phyloP scores from a whole-genome alignment of 2,797 vertebrate species.

The Alosa sapidissima region DNA sequence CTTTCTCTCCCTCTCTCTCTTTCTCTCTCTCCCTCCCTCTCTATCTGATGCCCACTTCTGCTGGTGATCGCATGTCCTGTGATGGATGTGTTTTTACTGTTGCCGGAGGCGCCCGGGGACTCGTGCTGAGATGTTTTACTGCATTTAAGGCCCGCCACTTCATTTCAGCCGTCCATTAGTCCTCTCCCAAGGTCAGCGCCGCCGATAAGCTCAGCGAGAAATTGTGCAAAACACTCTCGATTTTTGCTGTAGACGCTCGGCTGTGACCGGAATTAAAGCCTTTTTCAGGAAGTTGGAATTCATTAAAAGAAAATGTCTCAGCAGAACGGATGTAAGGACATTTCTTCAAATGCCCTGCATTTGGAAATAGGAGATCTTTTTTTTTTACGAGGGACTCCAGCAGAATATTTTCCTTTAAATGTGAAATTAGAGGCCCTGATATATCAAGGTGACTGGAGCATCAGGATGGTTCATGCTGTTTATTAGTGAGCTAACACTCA shows the following conservation, averaged over 20 bases:
- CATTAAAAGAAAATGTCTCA: not conserved
- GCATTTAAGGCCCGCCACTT: not conserved
- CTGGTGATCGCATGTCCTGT: slow-evolving; percentile 2
- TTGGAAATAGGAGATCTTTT: not conserved
- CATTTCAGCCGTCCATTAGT: not conserved
- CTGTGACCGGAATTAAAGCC: not conserved
- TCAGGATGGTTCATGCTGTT: not conserved
- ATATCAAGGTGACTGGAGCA: not conserved
- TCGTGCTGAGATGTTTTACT: not conserved
- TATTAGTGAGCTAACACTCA: too few species aligned
- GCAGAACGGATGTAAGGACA: not conserved
- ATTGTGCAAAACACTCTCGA: not conserved
- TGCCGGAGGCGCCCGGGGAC: not conserved
- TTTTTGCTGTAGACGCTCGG: not conserved
- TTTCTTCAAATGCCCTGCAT: not conserved
- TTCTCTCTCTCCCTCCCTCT: not conserved
- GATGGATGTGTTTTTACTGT: slow-evolving; percentile 10
- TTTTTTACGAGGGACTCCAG: not conserved
- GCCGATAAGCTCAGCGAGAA: not conserved
- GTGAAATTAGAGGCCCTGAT: not conserved
- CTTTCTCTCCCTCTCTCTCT: not conserved
- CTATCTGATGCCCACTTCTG: not conserved
- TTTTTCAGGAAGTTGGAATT: not conserved
- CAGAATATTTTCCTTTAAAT: not conserved
- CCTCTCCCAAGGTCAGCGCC: not conserved